Evolutionary conservation across 1,140 invertebrate genomes (phyloP), one percentile per base, ranked within the genome.

Genomic region (Seison nebaliae): DNA sequence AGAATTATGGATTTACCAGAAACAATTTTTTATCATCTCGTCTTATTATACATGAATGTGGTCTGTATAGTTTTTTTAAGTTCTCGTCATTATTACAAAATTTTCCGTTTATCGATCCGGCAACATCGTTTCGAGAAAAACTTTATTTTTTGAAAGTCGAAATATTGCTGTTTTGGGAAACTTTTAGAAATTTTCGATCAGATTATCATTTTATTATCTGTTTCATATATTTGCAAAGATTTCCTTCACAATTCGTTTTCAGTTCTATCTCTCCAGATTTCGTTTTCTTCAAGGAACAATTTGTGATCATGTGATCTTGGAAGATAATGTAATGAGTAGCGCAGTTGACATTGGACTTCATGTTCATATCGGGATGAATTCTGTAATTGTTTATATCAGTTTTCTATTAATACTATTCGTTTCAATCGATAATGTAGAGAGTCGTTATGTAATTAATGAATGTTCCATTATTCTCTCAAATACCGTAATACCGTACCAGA

Each of bases 341-440:
- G 86, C 86, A 32, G 81, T 78, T 15, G 38, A 52, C 65, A 71
- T 98, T 45, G 86, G 86, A 14, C 86, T 78, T 20, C 94, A 79
- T 62, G 83, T 96, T 30, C 79, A 94, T 54, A 93, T 98, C 51
- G 91, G 91, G 33, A 93, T 93, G 60, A 84, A 94, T 64, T 86
- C 80, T 51, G 77, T 96, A 16, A 88, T 98, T 59, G 83, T 81
- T 68, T 66, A 75, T 72, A 49, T 22, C 8, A n/a, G 35, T 17
- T 14, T 35, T 6, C 21, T 16, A n/a, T 11, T 18, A 43, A 9
- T n/a, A 1, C 4, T 28, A 12, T 30, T 41, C 35, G 4, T 34
- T 34, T 18, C 36, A 43, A 37, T 35, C 16, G 4, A 26, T 35
- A 43, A 49, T 43, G 64, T 64, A 9, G 38, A 86, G 80, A 86